Evolutionary conservation across 2,113 vertebrate species (phyloP).

Genomic region (Toxostoma redivivum): DNA sequence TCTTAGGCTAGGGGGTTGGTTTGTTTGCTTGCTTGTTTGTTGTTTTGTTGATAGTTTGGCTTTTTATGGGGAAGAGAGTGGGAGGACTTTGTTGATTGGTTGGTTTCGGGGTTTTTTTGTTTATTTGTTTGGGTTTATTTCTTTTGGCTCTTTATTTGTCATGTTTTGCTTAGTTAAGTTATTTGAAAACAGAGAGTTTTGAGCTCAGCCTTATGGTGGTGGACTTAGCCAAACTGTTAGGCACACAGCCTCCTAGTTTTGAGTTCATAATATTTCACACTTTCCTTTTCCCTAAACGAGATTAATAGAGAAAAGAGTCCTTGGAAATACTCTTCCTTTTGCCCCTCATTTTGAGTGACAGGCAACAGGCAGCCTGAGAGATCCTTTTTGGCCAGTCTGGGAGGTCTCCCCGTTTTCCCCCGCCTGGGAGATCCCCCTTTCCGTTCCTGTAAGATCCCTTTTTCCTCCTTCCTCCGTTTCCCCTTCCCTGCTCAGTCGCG

Average conservation of each 20-base stretch:
- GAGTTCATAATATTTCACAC: not conserved
- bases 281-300: not conserved
- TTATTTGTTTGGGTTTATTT: not conserved
- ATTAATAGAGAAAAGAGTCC: accelerated
- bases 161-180: not conserved
- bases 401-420: too few species aligned
- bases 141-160: not conserved
- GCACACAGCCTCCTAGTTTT: not conserved
- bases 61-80: accelerated
- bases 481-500: too few species aligned
- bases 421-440: not conserved
- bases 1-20: not conserved
- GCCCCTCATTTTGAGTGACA: not conserved
- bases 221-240: not conserved
- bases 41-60: not conserved
- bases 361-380: not conserved
- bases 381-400: not conserved
- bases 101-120: accelerated
- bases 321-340: too few species aligned
- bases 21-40: not conserved
- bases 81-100: not conserved
- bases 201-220: not conserved
- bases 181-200: not conserved
- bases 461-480: not conserved
- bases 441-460: not conserved